phyloP scores from a whole-genome alignment of 2,797 vertebrate species.

The Platalea minor region DNA sequence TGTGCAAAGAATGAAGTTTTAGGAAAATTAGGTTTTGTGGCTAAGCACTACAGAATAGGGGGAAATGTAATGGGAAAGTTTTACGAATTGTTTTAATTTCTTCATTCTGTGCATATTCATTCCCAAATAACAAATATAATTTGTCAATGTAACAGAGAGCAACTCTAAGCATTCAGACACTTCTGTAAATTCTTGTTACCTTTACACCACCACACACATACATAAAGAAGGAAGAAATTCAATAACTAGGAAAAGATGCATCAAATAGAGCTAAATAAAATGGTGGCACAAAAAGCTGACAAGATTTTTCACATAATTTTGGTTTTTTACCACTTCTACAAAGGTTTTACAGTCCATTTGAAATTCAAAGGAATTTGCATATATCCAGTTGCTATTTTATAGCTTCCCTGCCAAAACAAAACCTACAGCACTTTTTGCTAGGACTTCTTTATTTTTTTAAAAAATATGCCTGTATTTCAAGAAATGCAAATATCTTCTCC shows the following conservation, averaged over 20 bases:
- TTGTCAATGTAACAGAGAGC: background rate
- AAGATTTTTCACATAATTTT: background rate
- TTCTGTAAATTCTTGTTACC: background rate
- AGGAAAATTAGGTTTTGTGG: background rate
- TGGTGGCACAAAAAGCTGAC: background rate
- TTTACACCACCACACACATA: background rate
- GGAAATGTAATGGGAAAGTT: background rate
- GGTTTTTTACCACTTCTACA: accelerated
- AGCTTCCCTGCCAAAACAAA: background rate
- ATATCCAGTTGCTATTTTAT: background rate
- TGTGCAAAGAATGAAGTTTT: background rate
- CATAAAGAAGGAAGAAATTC: background rate
- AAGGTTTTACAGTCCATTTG: background rate
- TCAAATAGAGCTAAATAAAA: background rate
- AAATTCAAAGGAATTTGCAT: background rate
- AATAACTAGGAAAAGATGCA: background rate
- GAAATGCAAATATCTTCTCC: background rate
- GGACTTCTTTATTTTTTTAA: background rate
- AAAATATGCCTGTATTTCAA: background rate
- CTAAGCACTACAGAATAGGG: background rate
- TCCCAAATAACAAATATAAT: background rate
- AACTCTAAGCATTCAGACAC: background rate
- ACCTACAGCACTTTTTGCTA: background rate
- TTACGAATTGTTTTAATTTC: background rate
- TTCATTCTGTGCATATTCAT: background rate